These are phyloP conservation scores for Barbus barbus DNA, from an alignment of 2,113 vertebrate genomes.

Conservation along the genomic window DNA sequence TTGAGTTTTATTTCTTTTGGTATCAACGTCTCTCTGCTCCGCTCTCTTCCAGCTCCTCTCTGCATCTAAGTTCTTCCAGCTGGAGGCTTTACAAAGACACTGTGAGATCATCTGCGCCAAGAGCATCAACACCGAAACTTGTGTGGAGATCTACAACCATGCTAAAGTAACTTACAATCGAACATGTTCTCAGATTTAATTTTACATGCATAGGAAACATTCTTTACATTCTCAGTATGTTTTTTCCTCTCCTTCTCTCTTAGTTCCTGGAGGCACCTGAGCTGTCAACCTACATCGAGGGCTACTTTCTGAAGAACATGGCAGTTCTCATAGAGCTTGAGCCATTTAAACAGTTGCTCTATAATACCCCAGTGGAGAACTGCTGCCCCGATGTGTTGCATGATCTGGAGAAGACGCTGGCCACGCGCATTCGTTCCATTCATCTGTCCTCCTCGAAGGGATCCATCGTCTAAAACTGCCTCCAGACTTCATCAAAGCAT, in stretches of 20 bases:
- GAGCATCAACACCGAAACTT: conserved; percentile 95
- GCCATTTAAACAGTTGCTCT: conserved; percentile 95
- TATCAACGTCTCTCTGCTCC: background rate
- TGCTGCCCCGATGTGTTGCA: conserved; percentile 86
- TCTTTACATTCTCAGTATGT: background rate
- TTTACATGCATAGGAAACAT: background rate
- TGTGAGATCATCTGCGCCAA: conserved; percentile 98
- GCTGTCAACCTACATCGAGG: conserved; percentile 90
- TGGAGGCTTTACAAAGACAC: conserved; percentile 96
- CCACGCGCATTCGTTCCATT: conserved; percentile 92
- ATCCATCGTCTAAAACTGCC: conserved; percentile 85
- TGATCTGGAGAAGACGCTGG: conserved; percentile 94
- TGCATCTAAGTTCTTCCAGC: conserved; percentile 97
- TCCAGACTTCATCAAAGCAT: conserved; percentile 16
- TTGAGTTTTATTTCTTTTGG: background rate
- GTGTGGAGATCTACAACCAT: conserved; percentile 97
- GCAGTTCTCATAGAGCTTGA: conserved; percentile 94
- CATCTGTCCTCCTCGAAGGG: conserved; percentile 98
- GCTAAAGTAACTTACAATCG: conserved; percentile 82
- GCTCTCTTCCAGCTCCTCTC: conserved; percentile 86
- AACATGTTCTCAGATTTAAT: background rate
- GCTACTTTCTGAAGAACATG: conserved; percentile 99
- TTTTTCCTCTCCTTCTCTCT: background rate
- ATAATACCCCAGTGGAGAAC: conserved; percentile 85
- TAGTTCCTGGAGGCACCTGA: conserved; percentile 93